Base-by-base conservation (phyloP, 1,140 invertebrate genomes). In the Sycobia sp. region DNA sequence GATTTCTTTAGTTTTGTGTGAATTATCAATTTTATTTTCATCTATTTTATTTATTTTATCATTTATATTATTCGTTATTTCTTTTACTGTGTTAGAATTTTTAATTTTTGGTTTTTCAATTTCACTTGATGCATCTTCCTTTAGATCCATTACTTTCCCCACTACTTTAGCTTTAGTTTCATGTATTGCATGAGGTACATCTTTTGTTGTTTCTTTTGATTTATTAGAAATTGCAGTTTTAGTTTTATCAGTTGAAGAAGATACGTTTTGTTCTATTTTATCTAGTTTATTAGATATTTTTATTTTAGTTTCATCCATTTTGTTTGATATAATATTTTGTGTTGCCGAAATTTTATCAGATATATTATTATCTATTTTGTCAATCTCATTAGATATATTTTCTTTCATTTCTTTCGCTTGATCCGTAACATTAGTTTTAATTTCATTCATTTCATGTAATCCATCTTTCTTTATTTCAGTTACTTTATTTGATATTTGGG, bases 401-500 rank as follows among this genome's bases (percentile, higher is more conserved):
- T 67, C 51, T 32, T 32, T 20, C 18, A 1, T 18, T 13, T 49
- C 46, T n/a, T n/a, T n/a, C n/a, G n/a, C n/a, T n/a, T n/a, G n/a
- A n/a, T n/a, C n/a, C n/a, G n/a, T n/a, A n/a, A n/a, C n/a, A n/a
- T n/a, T n/a, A n/a, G n/a, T n/a, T n/a, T n/a, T n/a, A n/a, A n/a
- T n/a, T n/a, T n/a, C n/a, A n/a, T n/a, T n/a, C n/a, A n/a, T n/a
- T n/a, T n/a, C n/a, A n/a, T n/a, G n/a, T n/a, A n/a, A n/a, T n/a
- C n/a, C n/a, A n/a, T n/a, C n/a, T n/a, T n/a, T n/a, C n/a, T n/a
- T n/a, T n/a, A n/a, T n/a, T n/a, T n/a, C n/a, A n/a, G n/a, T n/a
- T n/a, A n/a, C n/a, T n/a, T n/a, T n/a, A n/a, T n/a, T n/a, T n/a
- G n/a, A n/a, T n/a, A n/a, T n/a, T n/a, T n/a, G n/a, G n/a, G n/a